Base-by-base conservation (phyloP, 2,113 vertebrate genomes). In the Cavia aperea region DNA sequence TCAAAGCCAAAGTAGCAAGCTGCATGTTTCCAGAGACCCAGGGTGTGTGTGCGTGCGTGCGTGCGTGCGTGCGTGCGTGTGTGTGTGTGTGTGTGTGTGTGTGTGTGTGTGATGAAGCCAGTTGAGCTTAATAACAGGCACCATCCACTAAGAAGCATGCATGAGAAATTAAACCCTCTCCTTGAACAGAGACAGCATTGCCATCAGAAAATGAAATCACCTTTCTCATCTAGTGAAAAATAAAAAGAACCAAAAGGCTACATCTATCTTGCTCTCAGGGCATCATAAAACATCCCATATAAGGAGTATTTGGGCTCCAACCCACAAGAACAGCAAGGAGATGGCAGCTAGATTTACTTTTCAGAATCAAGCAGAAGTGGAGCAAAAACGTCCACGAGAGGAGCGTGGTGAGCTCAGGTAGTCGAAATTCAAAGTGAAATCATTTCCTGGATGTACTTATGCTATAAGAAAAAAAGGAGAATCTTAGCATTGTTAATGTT, bases 141-240 rank as follows among this genome's bases (percentile, higher is more conserved):
- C 39, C 58, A 49, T 68, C 81, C 23, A 21, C 15, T 88, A 93
- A 95, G 95, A 93, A 65, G 12, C 54, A 91, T 60, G 73, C 68
- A 88, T 75, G 7, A 4, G 26, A 95, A 96, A 96, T 96, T 90
- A 81, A 90, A 86, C 95, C 91, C 81, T 94, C 84, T 91, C 77
- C 93, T 89, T n/a, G 72, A 95, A 88, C 81, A 90, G n/a, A 39
- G 62, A 82, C 73, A 88, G 49, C 46, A 66, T 92, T 94, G 92
- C 72, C 94, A 82, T 94, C 72, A 75, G 51, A 70, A 7, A 49
- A 92, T 21, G 65, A 51, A 56, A 58, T 62, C 77, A 88, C 70
- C 68, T 81, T 65, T 21, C 43, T 84, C 31, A 70, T 89, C 94
- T 5, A 19, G 12, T 96, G 90, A 84, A 46, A 85, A 92, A 77